Conservation (phyloP, 2,113 vertebrate genomes). For the Triplophysa rosa region DNA sequence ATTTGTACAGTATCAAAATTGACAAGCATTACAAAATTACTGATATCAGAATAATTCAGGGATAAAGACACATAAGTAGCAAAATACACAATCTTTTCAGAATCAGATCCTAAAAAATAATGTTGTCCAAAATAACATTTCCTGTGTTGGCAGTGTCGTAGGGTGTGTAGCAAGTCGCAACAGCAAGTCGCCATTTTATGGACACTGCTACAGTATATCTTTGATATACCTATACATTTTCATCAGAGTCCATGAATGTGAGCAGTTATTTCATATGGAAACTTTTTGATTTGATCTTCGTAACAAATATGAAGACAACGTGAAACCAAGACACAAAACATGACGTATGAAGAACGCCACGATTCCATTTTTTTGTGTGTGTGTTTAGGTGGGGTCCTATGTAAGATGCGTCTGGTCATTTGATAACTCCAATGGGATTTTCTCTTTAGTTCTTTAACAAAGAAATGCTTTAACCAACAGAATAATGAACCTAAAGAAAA, state of each 20-base stretch:
- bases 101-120: too few species aligned
- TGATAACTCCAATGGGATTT: not conserved
- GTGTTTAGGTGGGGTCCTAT: slow-evolving; percentile 4
- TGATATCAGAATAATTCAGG: not conserved
- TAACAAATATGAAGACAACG: not conserved
- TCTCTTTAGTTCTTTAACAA: slow-evolving; percentile 18
- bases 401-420: slow-evolving; percentile 31
- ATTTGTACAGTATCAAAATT: not conserved
- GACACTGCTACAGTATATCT: not conserved
- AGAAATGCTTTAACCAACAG: not conserved
- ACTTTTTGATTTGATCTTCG: not conserved
- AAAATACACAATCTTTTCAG: too few species aligned
- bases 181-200: not conserved
- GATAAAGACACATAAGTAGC: not conserved
- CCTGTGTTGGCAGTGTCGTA: too few species aligned
- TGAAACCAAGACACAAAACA: not conserved
- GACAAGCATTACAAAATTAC: not conserved
- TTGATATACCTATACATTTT: not conserved
- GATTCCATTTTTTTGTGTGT: slow-evolving; percentile 1
- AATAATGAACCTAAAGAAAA: not conserved
- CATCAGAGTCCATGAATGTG: not conserved
- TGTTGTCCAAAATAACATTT: too few species aligned
- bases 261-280: not conserved
- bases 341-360: too few species aligned
- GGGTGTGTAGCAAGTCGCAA: too few species aligned